phyloP scores from a whole-genome alignment of 2,113 vertebrate genomes.

The Oreochromis aureus region DNA sequence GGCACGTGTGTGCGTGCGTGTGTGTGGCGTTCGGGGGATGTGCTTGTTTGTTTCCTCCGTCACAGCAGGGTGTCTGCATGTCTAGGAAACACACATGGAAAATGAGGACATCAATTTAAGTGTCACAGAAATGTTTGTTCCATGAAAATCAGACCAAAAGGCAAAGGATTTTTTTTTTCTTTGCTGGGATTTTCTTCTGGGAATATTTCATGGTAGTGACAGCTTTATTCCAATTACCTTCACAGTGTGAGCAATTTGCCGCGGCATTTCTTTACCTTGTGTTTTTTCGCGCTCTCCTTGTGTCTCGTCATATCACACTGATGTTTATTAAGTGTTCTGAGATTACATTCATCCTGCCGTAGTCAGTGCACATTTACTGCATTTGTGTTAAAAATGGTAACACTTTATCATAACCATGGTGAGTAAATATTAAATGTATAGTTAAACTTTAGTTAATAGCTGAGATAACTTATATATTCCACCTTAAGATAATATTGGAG shows the following conservation, averaged over 20 bases:
- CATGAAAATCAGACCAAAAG: constrained; percentile 12
- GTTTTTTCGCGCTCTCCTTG: neutral
- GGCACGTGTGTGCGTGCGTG: neutral
- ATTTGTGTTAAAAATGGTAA: neutral
- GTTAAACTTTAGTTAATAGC: neutral
- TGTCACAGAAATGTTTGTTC: constrained; percentile 51
- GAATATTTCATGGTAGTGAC: constrained; percentile 4
- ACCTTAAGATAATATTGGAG: neutral
- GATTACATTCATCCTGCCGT: neutral
- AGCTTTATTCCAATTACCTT: constrained; percentile 39
- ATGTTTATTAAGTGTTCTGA: neutral
- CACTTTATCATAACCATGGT: neutral
- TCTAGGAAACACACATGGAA: constrained; percentile 27
- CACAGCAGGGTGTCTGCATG: constrained; percentile 38
- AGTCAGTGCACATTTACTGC: neutral
- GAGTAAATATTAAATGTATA: neutral
- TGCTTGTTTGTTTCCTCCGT: constrained; percentile 48
- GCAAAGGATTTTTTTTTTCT: neutral
- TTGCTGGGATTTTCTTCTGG: neutral
- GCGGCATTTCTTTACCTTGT: neutral
- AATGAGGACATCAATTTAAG: constrained; percentile 52
- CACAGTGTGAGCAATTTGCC: neutral
- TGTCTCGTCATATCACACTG: neutral
- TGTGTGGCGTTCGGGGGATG: neutral
- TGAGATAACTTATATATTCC: neutral